These are phyloP conservation scores for Tenthredo livida DNA, from an alignment of 2,888 invertebrate genomes.

Conservation along the genomic window DNA sequence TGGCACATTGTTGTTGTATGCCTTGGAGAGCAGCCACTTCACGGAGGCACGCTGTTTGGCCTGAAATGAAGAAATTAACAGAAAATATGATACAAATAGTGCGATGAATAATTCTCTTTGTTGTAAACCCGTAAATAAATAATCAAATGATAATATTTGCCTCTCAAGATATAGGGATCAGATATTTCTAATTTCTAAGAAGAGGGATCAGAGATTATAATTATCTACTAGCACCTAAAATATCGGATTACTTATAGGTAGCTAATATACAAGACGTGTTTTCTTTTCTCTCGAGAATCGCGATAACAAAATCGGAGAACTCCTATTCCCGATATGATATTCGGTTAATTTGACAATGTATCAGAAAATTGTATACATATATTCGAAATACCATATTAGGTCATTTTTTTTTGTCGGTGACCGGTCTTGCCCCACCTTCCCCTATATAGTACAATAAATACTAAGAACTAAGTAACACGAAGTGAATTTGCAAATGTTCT, in stretches of 20 bases:
- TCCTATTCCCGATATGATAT: not conserved
- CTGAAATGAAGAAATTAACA: slow-evolving; percentile 81
- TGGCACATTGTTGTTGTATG: slow-evolving; percentile 96
- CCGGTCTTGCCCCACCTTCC: too few relatives aligned
- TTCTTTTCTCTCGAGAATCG: not conserved
- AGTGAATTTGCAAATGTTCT: too few relatives aligned
- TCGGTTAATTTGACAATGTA: not conserved
- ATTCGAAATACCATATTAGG: too few relatives aligned
- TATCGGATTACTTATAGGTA: not conserved
- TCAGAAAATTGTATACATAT: not conserved
- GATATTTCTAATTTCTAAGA: not conserved
- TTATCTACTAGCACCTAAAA: slow-evolving; percentile 19
- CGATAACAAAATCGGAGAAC: not conserved
- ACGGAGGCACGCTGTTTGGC: slow-evolving; percentile 97
- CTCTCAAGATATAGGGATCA: not conserved
- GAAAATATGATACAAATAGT: not conserved
- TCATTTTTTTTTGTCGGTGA: too few relatives aligned
- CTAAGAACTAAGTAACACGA: not conserved
- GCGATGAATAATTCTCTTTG: not conserved
- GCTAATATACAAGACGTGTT: not conserved
- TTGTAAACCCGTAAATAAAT: not conserved
- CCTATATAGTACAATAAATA: not conserved
- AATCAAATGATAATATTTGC: not conserved
- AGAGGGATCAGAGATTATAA: not conserved
- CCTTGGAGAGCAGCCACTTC: slow-evolving; percentile 97